phyloP scores from a whole-genome alignment of 2,113 vertebrate species.

The Pelodiscus sinensis region DNA sequence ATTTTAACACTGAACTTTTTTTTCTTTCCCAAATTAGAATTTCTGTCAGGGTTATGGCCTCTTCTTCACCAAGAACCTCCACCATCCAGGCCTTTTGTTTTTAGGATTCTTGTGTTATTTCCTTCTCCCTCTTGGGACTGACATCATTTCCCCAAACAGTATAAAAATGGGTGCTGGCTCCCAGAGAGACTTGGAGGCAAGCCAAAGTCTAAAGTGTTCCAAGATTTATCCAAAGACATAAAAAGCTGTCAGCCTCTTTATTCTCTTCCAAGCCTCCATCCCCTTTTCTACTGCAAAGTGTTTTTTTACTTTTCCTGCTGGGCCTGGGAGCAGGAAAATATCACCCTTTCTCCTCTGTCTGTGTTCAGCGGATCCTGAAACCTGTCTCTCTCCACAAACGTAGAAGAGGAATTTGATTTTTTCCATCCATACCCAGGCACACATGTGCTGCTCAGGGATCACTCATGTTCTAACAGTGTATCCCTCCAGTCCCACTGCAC shows the following conservation, averaged over 20 bases:
- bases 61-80: background rate
- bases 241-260: background rate
- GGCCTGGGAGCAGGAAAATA: background rate
- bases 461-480: background rate
- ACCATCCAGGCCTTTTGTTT: background rate
- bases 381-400: background rate
- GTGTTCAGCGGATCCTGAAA: background rate
- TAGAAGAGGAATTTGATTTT: background rate
- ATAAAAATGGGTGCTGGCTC: background rate
- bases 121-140: background rate
- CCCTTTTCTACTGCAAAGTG: background rate
- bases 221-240: slow-evolving; percentile 54
- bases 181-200: slow-evolving; percentile 15
- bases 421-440: background rate
- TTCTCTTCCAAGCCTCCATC: background rate
- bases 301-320: background rate
- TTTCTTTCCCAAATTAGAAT: background rate
- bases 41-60: background rate
- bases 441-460: background rate
- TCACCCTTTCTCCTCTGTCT: background rate
- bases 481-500: accelerated
- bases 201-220: slow-evolving; percentile 17
- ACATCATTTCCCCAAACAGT: background rate
- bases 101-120: background rate
- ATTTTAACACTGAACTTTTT: background rate